phyloP scores from a whole-genome alignment of 2,113 vertebrate genomes.

The Psophia crepitans region DNA sequence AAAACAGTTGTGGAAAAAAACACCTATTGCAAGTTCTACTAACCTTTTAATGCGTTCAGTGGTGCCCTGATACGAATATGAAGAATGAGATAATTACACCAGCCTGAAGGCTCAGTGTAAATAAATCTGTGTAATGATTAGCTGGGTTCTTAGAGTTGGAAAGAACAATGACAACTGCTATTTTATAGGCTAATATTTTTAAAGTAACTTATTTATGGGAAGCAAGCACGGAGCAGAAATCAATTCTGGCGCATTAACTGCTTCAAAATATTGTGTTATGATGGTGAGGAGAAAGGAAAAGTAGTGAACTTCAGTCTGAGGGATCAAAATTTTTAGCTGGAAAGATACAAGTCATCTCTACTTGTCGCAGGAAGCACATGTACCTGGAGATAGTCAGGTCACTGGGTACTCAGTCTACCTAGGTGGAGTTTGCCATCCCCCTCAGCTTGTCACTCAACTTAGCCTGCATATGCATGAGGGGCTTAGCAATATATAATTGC shows the following conservation, averaged over 20 bases:
- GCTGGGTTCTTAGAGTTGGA: not conserved
- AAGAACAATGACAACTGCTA: not conserved
- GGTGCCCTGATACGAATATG: not conserved
- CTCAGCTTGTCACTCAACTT: not conserved
- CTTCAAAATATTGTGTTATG: not conserved
- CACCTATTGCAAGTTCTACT: not conserved
- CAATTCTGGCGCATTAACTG: not conserved
- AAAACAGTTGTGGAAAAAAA: not conserved
- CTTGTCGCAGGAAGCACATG: not conserved
- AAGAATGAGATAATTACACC: constrained; percentile 17
- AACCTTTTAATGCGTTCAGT: not conserved
- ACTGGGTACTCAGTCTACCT: no score
- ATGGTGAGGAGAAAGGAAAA: not conserved
- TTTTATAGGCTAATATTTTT: constrained; percentile 16
- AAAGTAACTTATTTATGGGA: not conserved
- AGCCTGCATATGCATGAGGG: not conserved
- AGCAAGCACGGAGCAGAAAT: not conserved
- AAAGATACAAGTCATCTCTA: not conserved
- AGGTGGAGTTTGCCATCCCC: not conserved
- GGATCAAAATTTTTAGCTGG: not conserved
- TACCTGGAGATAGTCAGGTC: not conserved
- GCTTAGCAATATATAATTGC: not conserved
- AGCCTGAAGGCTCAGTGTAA: not conserved
- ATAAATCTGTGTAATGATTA: constrained; percentile 42
- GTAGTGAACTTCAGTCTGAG: not conserved